Conservation (phyloP, 2,113 vertebrate genomes). For the Tragelaphus scriptus region DNA sequence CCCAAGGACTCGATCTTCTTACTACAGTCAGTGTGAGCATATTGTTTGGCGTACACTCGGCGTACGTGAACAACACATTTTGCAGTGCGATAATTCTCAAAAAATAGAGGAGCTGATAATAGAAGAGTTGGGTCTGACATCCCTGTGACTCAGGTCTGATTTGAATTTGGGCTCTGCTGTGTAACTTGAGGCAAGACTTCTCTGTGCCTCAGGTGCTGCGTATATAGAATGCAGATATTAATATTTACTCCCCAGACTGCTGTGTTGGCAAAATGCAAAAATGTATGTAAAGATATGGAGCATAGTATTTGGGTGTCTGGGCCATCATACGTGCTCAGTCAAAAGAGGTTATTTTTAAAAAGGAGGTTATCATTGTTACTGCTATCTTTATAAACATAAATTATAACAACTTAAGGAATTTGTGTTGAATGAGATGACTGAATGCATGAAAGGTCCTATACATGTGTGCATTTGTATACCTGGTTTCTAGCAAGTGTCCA, state of each 20-base stretch:
- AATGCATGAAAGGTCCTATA: neutral
- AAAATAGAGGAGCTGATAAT: neutral
- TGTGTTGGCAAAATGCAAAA: neutral
- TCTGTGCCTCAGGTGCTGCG: neutral
- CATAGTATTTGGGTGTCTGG: neutral
- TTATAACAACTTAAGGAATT: neutral
- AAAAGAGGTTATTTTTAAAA: neutral
- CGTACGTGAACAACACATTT: neutral
- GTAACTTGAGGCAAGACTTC: neutral
- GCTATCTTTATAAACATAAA: neutral
- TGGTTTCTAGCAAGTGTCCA: neutral
- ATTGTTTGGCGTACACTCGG: no score
- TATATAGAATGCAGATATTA: neutral
- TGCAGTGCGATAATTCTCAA: neutral
- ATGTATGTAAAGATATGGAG: neutral
- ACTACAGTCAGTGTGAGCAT: neutral
- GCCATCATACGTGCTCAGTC: neutral
- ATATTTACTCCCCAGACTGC: neutral
- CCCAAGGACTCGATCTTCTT: neutral
- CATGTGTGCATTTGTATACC: neutral
- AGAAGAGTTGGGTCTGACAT: neutral
- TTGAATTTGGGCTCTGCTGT: neutral
- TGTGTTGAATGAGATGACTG: neutral
- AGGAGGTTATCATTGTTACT: neutral
- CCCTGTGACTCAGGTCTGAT: neutral